phyloP scores from a whole-genome alignment of 1,140 invertebrate genomes.

The Zaprionus tsacasi region DNA sequence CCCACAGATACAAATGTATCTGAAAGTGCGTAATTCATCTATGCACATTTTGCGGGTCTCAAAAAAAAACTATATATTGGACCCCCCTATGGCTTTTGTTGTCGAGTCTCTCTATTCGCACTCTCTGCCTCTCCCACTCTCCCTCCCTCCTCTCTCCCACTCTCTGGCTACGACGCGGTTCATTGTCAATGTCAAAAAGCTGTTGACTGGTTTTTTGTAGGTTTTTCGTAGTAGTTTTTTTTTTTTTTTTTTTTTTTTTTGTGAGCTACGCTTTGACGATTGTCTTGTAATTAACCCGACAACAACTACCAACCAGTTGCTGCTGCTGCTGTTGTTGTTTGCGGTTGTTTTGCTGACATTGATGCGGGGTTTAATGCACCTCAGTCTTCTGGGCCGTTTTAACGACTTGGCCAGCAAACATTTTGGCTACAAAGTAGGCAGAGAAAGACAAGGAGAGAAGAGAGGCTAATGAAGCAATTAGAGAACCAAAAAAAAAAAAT shows the following conservation, averaged over 20 bases:
- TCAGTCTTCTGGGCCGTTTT: slow-evolving; percentile 28
- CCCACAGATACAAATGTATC: slow-evolving; percentile 31
- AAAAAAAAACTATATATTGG: slow-evolving; percentile 9
- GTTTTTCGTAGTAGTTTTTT: slow-evolving; percentile 22
- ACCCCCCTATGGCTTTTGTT: slow-evolving; percentile 23
- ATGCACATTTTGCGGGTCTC: slow-evolving; percentile 57
- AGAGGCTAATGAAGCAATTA: slow-evolving; percentile 55
- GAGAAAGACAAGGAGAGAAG: too few relatives aligned
- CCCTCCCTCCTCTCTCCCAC: background rate
- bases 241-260: slow-evolving; percentile 21
- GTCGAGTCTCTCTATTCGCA: slow-evolving; percentile 12
- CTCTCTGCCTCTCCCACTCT: too few relatives aligned
- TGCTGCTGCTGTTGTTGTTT: slow-evolving; percentile 46
- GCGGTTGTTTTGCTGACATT: slow-evolving; percentile 59
- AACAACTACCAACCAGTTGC: slow-evolving; percentile 45
- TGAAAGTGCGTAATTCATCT: slow-evolving; percentile 60
- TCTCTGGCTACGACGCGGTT: slow-evolving; percentile 35
- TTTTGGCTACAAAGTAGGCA: slow-evolving; percentile 31
- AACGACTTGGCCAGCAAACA: slow-evolving; percentile 49
- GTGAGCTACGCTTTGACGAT: slow-evolving; percentile 60
- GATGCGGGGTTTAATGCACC: slow-evolving; percentile 77
- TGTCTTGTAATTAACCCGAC: slow-evolving; percentile 69
- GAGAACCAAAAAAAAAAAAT: slow-evolving; percentile 30
- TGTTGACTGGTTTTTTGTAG: slow-evolving; percentile 51
- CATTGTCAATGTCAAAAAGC: slow-evolving; percentile 75